Conservation (phyloP, 2,888 invertebrate species). For the Micoletzkya japonica region DNA sequence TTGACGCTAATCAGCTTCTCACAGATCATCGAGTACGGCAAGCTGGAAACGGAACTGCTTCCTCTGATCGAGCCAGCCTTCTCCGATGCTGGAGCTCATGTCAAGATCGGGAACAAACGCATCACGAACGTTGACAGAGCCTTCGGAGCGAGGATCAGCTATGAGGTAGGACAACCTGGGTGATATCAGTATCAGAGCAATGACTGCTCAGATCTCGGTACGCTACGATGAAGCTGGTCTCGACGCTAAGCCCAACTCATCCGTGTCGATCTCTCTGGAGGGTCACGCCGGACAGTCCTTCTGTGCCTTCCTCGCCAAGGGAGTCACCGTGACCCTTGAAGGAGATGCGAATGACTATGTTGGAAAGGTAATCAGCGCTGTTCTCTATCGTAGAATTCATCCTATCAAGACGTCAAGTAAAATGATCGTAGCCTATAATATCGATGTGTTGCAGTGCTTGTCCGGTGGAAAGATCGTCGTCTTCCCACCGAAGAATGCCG, state of each 20-base stretch:
- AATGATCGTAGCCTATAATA: too few species aligned
- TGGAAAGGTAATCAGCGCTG: slow-evolving; percentile 82
- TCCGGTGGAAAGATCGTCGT: slow-evolving; percentile 92
- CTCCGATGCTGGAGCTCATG: slow-evolving; percentile 57
- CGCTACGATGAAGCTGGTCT: slow-evolving; percentile 58
- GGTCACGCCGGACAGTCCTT: slow-evolving; percentile 99
- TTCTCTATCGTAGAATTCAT: neutral
- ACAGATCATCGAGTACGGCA: slow-evolving; percentile 48
- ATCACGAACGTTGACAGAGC: slow-evolving; percentile 90
- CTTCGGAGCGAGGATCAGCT: slow-evolving; percentile 89
- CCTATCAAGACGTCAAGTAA: neutral
- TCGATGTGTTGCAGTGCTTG: too few species aligned
- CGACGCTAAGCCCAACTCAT: slow-evolving; percentile 38
- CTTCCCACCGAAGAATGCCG: slow-evolving; percentile 79
- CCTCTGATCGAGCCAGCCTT: slow-evolving; percentile 47
- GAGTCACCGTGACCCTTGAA: slow-evolving; percentile 85
- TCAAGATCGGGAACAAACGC: slow-evolving; percentile 75
- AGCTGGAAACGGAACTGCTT: slow-evolving; percentile 51
- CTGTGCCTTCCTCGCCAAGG: slow-evolving; percentile 91
- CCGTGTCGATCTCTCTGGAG: slow-evolving; percentile 79
- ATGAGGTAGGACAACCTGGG: slow-evolving; percentile 71
- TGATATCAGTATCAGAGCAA: neutral
- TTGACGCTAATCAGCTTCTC: neutral
- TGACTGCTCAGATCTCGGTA: slow-evolving; percentile 49
- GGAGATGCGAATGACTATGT: slow-evolving; percentile 99